Base-by-base conservation (phyloP, 2,113 vertebrate genomes). In the Typhlomys cinereus region DNA sequence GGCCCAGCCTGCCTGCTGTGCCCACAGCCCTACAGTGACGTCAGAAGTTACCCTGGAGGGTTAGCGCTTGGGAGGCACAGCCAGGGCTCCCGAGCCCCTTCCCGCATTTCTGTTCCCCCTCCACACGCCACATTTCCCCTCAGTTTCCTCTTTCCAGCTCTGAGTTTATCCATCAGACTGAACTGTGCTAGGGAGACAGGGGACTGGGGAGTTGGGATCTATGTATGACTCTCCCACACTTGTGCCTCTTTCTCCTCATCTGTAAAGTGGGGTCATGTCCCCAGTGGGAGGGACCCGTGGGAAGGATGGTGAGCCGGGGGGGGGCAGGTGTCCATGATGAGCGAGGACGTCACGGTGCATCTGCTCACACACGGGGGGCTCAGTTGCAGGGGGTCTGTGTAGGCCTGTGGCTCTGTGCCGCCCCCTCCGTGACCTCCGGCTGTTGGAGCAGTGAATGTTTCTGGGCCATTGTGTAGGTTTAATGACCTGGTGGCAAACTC, bases 381-480 rank as follows among this genome's bases (percentile, higher is more conserved):
- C 59, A 39, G 21, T 57, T n/a, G 15, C 4, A 6, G 0, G 3
- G 31, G 11, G 29, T 59, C 52, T 14, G 57, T 23, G 50, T 7
- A 39, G 21, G 20, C 13, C 12, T 46, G 39, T 7, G 29, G 59
- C 15, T 10, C 57, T 46, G 50, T 7, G 50, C 44, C 36, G 25
- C 23, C 27, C 73, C 67, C 84, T 6, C 44, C 50, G 70, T 4
- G 62, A 39, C 25, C 34, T 74, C 41, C 2, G 23, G 74, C 64
- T 36, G 46, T 88, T 52, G 18, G 52, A 48, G 13, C 20, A 2
- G 59, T 0, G 5, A n/a, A n/a, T 20, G 17, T 67, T 91, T 91
- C 83, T 85, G 67, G 81, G 57, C 67, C 88, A 69, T 94, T 96
- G 95, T 97, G 91, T 10, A 17, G 54, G 79, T 44, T 93, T 88